Evolutionary conservation across 2,797 vertebrate genomes (phyloP).

Genomic region (Intellagama lesueurii): DNA sequence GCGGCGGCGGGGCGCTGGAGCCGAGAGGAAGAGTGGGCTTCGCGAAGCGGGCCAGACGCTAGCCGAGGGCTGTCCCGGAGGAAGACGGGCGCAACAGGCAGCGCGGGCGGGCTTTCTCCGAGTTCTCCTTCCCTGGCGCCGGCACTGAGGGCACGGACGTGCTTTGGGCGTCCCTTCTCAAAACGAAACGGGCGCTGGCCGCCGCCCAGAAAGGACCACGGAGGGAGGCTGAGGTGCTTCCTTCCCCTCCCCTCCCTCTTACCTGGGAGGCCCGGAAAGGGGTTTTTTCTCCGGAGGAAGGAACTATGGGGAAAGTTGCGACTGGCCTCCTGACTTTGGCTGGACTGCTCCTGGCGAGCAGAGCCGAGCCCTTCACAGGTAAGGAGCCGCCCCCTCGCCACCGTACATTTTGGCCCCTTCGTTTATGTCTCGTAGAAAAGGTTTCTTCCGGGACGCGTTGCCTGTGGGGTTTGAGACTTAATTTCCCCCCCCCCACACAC

Average conservation of each 20-base stretch:
- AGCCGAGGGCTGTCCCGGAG: slow-evolving; percentile 23
- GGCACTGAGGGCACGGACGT: neutral
- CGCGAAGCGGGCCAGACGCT: neutral
- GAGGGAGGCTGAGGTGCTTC: neutral
- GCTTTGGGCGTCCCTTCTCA: too few relatives aligned
- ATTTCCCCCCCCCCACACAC: too few relatives aligned
- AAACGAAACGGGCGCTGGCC: too few relatives aligned
- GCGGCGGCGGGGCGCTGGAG: neutral
- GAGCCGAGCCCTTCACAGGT: slow-evolving; percentile 80
- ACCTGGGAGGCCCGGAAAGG: slow-evolving; percentile 43
- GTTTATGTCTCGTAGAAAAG: neutral
- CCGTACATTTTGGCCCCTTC: too few relatives aligned
- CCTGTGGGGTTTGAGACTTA: neutral
- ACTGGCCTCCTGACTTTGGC: slow-evolving; percentile 83
- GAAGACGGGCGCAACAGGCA: slow-evolving; percentile 26
- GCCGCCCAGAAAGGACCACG: neutral
- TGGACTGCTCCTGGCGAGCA: slow-evolving; percentile 78
- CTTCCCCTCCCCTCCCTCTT: neutral
- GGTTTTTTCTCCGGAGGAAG: neutral
- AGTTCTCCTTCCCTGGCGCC: neutral
- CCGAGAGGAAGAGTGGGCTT: neutral
- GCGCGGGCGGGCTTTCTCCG: neutral
- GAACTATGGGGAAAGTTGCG: slow-evolving; percentile 79
- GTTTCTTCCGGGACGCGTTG: neutral
- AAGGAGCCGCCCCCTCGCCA: slow-evolving; percentile 27